Conservation (phyloP, 1,140 invertebrate species). For the Drosophila chauvacae region DNA sequence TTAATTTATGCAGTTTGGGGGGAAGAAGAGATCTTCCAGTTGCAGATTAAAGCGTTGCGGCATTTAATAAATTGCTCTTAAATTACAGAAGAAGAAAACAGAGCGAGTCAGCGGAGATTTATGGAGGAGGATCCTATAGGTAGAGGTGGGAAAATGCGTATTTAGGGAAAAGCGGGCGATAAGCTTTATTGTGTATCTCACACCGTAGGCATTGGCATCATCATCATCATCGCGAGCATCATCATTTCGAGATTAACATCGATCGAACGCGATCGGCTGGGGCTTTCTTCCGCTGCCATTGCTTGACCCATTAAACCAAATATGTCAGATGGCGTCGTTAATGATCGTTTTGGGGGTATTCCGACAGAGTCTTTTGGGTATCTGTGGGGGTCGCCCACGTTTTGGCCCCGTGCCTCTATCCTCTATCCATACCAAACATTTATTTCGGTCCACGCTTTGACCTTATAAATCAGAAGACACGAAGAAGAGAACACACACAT, state of each 20-base stretch:
- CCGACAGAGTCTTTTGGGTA: conserved; percentile 22
- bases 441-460: conserved; percentile 65
- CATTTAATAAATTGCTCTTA: conserved; percentile 79
- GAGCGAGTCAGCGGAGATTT: conserved; percentile 35
- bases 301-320: conserved; percentile 73
- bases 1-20: conserved; percentile 78
- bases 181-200: conserved; percentile 43
- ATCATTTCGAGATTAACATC: conserved; percentile 32
- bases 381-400: conserved; percentile 68
- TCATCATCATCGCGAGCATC: conserved; percentile 1
- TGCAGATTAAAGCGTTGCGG: conserved; percentile 68
- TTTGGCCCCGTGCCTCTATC: conserved; percentile 48
- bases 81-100: conserved; percentile 60
- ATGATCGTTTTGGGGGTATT: conserved; percentile 54
- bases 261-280: conserved; percentile 13
- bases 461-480: conserved; percentile 71
- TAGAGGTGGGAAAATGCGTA: conserved; percentile 33
- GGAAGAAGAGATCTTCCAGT: conserved; percentile 49
- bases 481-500: conserved; percentile 34
- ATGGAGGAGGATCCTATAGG: conserved; percentile 8
- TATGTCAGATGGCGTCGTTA: conserved; percentile 67
- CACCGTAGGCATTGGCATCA: conserved; percentile 9
- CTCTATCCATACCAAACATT: conserved; percentile 37
- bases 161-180: conserved; percentile 39
- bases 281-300: conserved; percentile 14